A percentile compares a stretch with the other conserved stretches of the same genome.
Conservation (phyloP, 2,888 invertebrate species). For the Phalera bucephala region DNA sequence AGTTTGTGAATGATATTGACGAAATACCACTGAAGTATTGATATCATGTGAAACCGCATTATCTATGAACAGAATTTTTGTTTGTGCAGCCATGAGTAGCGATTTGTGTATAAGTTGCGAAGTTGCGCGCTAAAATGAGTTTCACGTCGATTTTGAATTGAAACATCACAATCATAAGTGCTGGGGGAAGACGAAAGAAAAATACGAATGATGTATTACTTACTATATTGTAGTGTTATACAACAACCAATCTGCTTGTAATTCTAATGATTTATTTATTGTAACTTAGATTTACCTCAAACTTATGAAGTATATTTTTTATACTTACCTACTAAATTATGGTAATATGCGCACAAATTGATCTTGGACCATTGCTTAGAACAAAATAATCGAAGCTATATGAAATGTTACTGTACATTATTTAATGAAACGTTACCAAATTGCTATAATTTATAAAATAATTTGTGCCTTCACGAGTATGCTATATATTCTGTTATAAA, state of each 20-base stretch:
- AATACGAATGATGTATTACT: constrained; percentile 21
- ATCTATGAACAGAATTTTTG: constrained; percentile 13
- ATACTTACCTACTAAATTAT: constrained; percentile 26
- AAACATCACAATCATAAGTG: constrained; percentile 7
- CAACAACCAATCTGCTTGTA: constrained; percentile 14
- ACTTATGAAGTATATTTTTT: constrained; percentile 26
- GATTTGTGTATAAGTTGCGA: constrained; percentile 19
- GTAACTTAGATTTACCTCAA: constrained; percentile 18
- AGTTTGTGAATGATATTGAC: constrained; percentile 23
- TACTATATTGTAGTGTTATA: constrained; percentile 3
- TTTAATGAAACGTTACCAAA: constrained; percentile 64
- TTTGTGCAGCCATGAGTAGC: constrained; percentile 11
- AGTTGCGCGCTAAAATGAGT: constrained; percentile 19
- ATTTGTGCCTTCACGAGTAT: constrained; percentile 51
- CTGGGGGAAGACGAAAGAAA: constrained; percentile 6
- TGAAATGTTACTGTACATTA: constrained; percentile 18
- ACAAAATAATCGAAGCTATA: constrained; percentile 8
- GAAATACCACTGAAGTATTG: constrained; percentile 31
- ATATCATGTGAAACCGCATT: constrained; percentile 21
- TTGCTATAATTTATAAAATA: constrained; percentile 45
- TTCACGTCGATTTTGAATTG: constrained; percentile 11
- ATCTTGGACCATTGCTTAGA: constrained; percentile 36
- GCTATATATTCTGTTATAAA: constrained; percentile 35
- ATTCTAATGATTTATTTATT: constrained; percentile 15
- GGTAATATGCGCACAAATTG: constrained; percentile 31